Evolutionary conservation across 2,888 invertebrate genomes (phyloP).

Genomic region (Diarsia dahlii): DNA sequence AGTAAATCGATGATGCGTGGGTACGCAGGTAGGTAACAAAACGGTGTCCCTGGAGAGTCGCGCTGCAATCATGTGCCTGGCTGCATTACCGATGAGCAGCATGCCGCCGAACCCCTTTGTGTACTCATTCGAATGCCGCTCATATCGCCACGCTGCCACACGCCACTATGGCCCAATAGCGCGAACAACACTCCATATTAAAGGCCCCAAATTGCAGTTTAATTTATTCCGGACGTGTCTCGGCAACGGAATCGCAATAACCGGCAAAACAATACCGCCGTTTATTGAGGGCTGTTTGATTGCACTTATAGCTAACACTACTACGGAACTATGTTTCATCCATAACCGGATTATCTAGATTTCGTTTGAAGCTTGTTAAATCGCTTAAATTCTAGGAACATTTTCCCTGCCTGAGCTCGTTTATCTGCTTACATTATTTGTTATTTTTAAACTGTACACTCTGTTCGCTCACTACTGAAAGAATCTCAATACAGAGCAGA

Average conservation of each 20-base stretch:
- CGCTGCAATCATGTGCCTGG: slow-evolving; percentile 79
- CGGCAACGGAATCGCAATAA: slow-evolving; percentile 90
- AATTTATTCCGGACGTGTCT: slow-evolving; percentile 90
- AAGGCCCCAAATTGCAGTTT: slow-evolving; percentile 90
- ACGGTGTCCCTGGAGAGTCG: slow-evolving; percentile 72
- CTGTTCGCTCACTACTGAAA: slow-evolving; percentile 12
- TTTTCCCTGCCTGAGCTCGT: slow-evolving; percentile 11
- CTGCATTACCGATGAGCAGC: slow-evolving; percentile 83
- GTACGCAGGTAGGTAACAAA: slow-evolving; percentile 67
- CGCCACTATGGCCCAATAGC: slow-evolving; percentile 85
- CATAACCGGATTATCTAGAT: slow-evolving; percentile 37
- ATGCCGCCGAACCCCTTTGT: slow-evolving; percentile 81
- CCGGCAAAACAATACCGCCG: slow-evolving; percentile 87
- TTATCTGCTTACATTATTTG: slow-evolving; percentile 13
- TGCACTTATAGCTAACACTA: slow-evolving; percentile 75
- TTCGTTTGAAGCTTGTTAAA: slow-evolving; percentile 24
- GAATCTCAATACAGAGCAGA: slow-evolving; percentile 34
- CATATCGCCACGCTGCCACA: slow-evolving; percentile 83
- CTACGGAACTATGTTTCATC: slow-evolving; percentile 30
- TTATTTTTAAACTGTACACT: slow-evolving; percentile 17
- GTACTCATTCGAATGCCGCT: slow-evolving; percentile 88
- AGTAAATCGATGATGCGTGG: slow-evolving; percentile 65
- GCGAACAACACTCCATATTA: slow-evolving; percentile 89
- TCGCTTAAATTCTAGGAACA: slow-evolving; percentile 9
- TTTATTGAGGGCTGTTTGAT: slow-evolving; percentile 84